Conservation (phyloP, 2,113 vertebrate genomes). For the Corvus cornix region DNA sequence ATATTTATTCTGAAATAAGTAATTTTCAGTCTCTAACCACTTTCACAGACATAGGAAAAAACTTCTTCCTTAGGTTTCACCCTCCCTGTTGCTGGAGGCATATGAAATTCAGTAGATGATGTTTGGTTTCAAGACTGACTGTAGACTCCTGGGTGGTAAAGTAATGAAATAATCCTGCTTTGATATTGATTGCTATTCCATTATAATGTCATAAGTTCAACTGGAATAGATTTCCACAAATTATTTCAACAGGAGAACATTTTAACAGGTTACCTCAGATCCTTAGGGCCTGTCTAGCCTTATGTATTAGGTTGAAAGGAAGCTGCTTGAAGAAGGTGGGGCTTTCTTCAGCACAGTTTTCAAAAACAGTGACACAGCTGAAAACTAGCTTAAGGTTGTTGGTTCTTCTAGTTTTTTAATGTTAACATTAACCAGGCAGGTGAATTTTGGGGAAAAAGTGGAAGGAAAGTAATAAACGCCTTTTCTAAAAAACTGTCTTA, state of each 20-base stretch:
- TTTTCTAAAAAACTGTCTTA: background rate
- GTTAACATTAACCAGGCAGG: background rate
- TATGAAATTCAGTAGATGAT: background rate
- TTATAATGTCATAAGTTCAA: background rate
- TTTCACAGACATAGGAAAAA: background rate
- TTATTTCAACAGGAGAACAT: background rate
- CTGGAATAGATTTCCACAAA: background rate
- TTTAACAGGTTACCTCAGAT: background rate
- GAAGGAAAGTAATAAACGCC: background rate
- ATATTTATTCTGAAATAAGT: conserved; percentile 2
- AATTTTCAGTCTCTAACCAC: background rate
- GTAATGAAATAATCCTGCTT: background rate
- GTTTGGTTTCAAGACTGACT: background rate
- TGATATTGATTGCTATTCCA: background rate
- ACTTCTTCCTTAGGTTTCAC: background rate
- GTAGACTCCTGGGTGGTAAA: background rate
- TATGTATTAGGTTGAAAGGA: background rate
- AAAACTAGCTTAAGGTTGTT: background rate
- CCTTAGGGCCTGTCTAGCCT: background rate
- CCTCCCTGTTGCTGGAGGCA: background rate
- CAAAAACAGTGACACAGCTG: background rate
- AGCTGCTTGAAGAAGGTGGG: background rate
- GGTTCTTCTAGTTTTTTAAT: background rate
- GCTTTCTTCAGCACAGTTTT: background rate
- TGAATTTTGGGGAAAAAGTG: background rate